Conservation (phyloP, 2,888 invertebrate genomes). For the Plebejus argus region DNA sequence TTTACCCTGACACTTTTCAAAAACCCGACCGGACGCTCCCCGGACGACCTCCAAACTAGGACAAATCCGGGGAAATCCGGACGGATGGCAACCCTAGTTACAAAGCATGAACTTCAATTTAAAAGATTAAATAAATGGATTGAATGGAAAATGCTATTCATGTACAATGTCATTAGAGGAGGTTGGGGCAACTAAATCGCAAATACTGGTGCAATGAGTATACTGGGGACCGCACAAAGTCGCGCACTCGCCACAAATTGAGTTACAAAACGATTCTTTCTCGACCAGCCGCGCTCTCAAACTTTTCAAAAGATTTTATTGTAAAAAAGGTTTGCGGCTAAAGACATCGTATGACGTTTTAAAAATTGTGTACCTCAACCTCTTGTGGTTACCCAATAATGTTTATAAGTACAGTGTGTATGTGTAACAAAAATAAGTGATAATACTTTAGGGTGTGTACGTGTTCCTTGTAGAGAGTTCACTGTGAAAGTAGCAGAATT, state of each 20-base stretch:
- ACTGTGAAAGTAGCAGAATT: no score
- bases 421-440: no score
- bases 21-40: no score
- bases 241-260: slow-evolving; percentile 69
- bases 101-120: not conserved
- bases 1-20: no score
- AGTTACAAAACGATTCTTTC: slow-evolving; percentile 77
- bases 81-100: no score
- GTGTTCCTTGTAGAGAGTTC: no score
- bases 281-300: slow-evolving; percentile 59
- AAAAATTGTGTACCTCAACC: not conserved
- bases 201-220: slow-evolving; percentile 37
- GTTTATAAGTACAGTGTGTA: no score
- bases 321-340: slow-evolving; percentile 8
- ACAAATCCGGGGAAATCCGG: no score
- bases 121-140: not conserved
- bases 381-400: not conserved
- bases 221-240: slow-evolving; percentile 46
- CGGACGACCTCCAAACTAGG: no score
- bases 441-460: no score
- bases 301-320: slow-evolving; percentile 56
- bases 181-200: slow-evolving; percentile 37
- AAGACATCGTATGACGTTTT: slow-evolving; percentile 8
- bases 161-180: slow-evolving; percentile 39
- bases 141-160: slow-evolving; percentile 17